These are phyloP conservation scores for Clunio marinus DNA, from an alignment of 2,888 invertebrate species.

Conservation along the genomic window DNA sequence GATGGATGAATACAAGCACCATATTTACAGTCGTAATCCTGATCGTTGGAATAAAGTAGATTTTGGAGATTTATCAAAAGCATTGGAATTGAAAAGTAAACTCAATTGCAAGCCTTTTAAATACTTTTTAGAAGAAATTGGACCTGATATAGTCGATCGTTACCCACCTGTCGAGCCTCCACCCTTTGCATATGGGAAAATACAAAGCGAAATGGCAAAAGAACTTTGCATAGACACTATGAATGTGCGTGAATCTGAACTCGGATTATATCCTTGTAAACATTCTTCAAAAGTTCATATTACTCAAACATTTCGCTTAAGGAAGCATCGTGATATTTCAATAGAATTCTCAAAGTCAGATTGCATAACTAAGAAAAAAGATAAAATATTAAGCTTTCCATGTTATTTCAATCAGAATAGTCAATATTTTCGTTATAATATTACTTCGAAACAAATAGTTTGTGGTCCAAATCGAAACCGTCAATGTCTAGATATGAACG, in stretches of 20 bases:
- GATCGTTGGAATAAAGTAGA: slow-evolving; percentile 65
- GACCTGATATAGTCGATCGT: slow-evolving; percentile 75
- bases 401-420: slow-evolving; percentile 26
- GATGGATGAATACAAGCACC: slow-evolving; percentile 96
- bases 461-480: slow-evolving; percentile 24
- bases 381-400: neutral
- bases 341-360: slow-evolving; percentile 24
- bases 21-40: slow-evolving; percentile 73
- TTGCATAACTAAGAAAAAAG: neutral
- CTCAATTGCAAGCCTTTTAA: slow-evolving; percentile 86
- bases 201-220: slow-evolving; percentile 60
- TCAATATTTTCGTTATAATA: slow-evolving; percentile 37
- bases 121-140: slow-evolving; percentile 92
- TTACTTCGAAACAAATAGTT: slow-evolving; percentile 12
- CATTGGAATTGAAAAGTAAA: slow-evolving; percentile 67
- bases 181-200: slow-evolving; percentile 59
- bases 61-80: slow-evolving; percentile 74
- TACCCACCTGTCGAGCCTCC: slow-evolving; percentile 66
- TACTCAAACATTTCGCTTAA: neutral
- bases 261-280: slow-evolving; percentile 46
- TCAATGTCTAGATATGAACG: slow-evolving; percentile 12
- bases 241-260: slow-evolving; percentile 44
- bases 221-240: slow-evolving; percentile 68
- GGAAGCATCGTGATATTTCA: slow-evolving; percentile 30
- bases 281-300: neutral